These are phyloP conservation scores for Ectobius pallidus DNA, from an alignment of 2,888 invertebrate genomes.

Conservation along the genomic window DNA sequence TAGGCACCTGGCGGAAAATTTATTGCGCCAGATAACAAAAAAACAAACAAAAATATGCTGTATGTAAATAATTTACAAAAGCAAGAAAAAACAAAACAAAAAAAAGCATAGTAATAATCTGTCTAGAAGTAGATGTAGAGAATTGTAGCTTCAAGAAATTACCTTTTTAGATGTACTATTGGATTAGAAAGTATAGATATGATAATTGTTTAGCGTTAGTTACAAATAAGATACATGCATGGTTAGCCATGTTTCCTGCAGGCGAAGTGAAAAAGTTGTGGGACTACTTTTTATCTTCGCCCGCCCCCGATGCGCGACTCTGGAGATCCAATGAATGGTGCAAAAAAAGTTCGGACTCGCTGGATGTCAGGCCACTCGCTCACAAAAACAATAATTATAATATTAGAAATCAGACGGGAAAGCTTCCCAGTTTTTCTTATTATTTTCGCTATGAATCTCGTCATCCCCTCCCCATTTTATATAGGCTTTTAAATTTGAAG, in stretches of 20 bases:
- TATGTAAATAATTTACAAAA: constrained; percentile 37
- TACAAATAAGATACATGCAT: constrained; percentile 26
- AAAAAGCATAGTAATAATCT: constrained; percentile 18
- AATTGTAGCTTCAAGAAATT: constrained; percentile 40
- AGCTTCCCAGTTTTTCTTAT: no score
- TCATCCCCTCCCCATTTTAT: no score
- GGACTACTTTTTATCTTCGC: not conserved
- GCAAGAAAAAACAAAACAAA: constrained; percentile 33
- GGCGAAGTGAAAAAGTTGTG: not conserved
- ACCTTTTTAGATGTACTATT: constrained; percentile 39
- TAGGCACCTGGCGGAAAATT: constrained; percentile 25
- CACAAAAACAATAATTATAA: constrained; percentile 32
- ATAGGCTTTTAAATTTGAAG: no score
- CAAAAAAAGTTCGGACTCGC: not conserved
- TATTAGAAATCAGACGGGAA: constrained; percentile 14
- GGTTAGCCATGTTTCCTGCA: constrained; percentile 24
- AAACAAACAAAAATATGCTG: constrained; percentile 30
- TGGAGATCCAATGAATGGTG: constrained; percentile 25
- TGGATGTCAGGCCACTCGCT: constrained; percentile 17
- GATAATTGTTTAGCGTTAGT: constrained; percentile 38
- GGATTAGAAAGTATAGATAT: constrained; percentile 29
- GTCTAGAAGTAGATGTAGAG: constrained; percentile 38
- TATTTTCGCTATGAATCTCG: no score
- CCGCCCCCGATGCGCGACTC: constrained; percentile 14
- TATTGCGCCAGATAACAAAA: constrained; percentile 14